Evolutionary conservation across 2,888 invertebrate genomes (phyloP).

Genomic region (Agrilus mali): DNA sequence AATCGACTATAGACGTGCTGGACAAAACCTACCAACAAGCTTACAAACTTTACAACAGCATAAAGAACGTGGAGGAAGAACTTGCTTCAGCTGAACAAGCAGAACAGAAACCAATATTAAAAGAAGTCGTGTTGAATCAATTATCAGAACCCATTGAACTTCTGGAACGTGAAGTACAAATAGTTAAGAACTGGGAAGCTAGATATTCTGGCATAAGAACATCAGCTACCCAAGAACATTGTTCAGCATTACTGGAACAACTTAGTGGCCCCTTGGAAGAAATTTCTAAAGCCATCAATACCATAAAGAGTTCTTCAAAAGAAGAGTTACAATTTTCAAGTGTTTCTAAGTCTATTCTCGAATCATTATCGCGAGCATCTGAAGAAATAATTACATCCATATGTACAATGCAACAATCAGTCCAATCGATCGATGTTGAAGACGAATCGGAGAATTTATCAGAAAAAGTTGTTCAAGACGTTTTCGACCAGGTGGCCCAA

Average conservation of each 20-base stretch:
- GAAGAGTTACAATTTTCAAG: conserved; percentile 19
- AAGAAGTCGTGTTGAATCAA: conserved; percentile 22
- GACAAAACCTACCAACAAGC: conserved; percentile 32
- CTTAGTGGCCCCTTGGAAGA: conserved; percentile 51
- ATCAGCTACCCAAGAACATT: conserved; percentile 26
- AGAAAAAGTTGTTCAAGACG: conserved; percentile 28
- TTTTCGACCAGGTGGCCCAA: conserved; percentile 30
- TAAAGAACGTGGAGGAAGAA: conserved; percentile 25
- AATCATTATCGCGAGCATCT: conserved; percentile 24
- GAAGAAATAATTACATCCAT: conserved; percentile 27
- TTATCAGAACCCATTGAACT: conserved; percentile 23
- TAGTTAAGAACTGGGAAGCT: conserved; percentile 25
- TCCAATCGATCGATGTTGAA: conserved; percentile 14
- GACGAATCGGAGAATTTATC: conserved; percentile 14
- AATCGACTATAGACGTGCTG: conserved; percentile 21
- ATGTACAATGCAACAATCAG: conserved; percentile 22
- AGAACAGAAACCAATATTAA: conserved; percentile 17
- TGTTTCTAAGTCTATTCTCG: conserved; percentile 19
- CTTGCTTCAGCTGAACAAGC: conserved; percentile 16
- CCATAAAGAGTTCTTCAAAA: conserved; percentile 26
- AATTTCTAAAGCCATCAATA: conserved; percentile 45
- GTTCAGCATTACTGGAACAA: conserved; percentile 48
- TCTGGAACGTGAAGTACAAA: conserved; percentile 24
- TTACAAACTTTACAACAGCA: conserved; percentile 33
- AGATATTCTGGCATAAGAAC: conserved; percentile 25